phyloP scores from a whole-genome alignment of 1,140 invertebrate species.

The Drosophila fuyamai region DNA sequence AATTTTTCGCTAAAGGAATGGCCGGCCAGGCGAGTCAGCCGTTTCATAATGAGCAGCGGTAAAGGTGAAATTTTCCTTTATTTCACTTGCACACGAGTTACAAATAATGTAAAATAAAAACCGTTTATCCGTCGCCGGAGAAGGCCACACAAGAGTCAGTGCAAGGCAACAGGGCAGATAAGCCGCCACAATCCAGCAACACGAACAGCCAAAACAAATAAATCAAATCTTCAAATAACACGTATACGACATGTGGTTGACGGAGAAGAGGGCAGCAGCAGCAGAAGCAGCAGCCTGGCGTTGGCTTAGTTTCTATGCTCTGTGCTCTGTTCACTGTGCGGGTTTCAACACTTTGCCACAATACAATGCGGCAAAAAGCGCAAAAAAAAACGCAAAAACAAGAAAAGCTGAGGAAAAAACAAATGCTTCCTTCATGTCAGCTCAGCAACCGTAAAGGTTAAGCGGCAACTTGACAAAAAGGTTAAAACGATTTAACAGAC shows the following conservation, averaged over 20 bases:
- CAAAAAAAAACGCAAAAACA: constrained; percentile 4
- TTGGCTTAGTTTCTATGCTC: constrained; percentile 53
- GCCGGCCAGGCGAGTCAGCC: constrained; percentile 47
- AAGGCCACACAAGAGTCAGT: constrained; percentile 62
- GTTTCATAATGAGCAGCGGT: constrained; percentile 70
- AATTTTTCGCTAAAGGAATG: constrained; percentile 67
- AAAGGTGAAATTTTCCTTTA: constrained; percentile 69
- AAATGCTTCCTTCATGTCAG: constrained; percentile 81
- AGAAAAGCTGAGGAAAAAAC: constrained; percentile 31
- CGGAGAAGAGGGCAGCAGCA: constrained; percentile 20
- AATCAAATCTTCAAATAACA: constrained; percentile 76
- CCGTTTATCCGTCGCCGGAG: constrained; percentile 39
- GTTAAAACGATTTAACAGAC: constrained; percentile 82
- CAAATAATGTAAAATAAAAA: constrained; percentile 45
- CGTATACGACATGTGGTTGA: constrained; percentile 65
- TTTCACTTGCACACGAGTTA: constrained; percentile 36
- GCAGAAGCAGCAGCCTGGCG: constrained; percentile 20
- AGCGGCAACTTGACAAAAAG: constrained; percentile 83
- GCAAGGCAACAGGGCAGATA: constrained; percentile 49
- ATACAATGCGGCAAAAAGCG: constrained; percentile 50
- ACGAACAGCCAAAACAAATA: constrained; percentile 71
- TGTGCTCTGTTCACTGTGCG: constrained; percentile 19
- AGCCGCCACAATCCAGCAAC: constrained; percentile 42
- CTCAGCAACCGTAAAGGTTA: constrained; percentile 78
- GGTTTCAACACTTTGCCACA: constrained; percentile 61